Base-by-base conservation (phyloP, 2,888 invertebrate species). In the Drosophila robusta region DNA sequence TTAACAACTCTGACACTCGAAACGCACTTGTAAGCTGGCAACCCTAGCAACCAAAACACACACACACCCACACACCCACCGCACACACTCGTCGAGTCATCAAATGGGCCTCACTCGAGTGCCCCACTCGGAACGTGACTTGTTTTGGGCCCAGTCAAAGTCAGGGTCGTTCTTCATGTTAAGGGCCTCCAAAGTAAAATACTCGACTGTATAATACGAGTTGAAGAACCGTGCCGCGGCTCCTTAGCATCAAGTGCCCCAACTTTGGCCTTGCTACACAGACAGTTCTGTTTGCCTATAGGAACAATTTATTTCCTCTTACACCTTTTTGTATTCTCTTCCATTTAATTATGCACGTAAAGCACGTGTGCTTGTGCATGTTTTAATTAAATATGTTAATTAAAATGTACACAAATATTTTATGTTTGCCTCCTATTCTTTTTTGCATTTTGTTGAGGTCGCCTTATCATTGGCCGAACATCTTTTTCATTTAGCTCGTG, bases 361-460 rank as follows among this genome's bases (percentile, higher is more conserved):
- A 60, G 68, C 74, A 73, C 73, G 78, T 75, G 78, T 47, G 50
- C 51, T 46, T 47, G 36, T 36, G 34, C 47, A 62, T 51, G 16
- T 56, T 52, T 67, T 64, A 69, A 85, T 85, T 85, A 86, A 86
- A 70, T 78, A 85, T 88, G 72, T 66, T 86, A 85, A 82, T 78
- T 85, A 74, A 88, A 70, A 63, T 51, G 24, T n/a, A 47, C n/a
- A 61, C 34, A 42, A 16, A 62, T 55, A 56, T 73, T 45, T 14
- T 29, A 54, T 44, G 44, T 44, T 44, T 44, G 14, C 34, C 4
- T 14, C 12, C 22, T 34, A 29, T 24, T 51, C 11, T 12, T 22
- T 29, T 32, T 36, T 38, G 5, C 22, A 22, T 7, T 44, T 52
- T 39, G 29, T 18, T 41, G 44, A 42, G 54, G 22, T 58, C 29